Conservation (phyloP, 2,797 vertebrate genomes). For the Sternarchorhynchus goeldii region DNA sequence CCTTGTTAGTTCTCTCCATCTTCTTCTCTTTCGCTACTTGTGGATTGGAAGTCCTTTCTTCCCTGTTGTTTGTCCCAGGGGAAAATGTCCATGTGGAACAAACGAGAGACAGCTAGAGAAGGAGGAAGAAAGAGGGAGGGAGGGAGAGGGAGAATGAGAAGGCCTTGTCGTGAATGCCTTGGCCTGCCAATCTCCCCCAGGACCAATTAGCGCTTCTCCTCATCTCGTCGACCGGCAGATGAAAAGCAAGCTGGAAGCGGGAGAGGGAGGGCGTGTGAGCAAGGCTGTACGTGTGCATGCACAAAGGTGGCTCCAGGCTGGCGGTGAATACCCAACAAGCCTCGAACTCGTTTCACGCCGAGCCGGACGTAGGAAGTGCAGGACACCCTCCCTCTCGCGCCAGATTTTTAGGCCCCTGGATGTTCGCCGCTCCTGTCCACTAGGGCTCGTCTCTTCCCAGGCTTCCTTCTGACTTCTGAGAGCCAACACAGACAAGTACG, state of each 20-base stretch:
- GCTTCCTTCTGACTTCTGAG: constrained; percentile 45
- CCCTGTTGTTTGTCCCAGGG: constrained; percentile 86
- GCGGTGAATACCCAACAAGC: constrained; percentile 82
- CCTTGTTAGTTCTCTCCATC: constrained; percentile 44
- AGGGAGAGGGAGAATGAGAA: constrained; percentile 68
- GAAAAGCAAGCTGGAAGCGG: constrained; percentile 81
- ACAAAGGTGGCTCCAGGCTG: constrained; percentile 61
- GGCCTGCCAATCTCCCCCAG: constrained; percentile 88
- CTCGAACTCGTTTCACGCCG: constrained; percentile 75
- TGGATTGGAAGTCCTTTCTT: constrained; percentile 74
- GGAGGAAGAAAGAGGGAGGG: constrained; percentile 30
- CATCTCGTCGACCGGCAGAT: constrained; percentile 91
- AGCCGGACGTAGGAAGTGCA: constrained; percentile 83
- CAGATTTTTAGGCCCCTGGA: constrained; percentile 79
- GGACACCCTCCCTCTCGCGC: constrained; percentile 80
- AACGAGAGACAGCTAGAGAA: constrained; percentile 68
- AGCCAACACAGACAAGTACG: not conserved
- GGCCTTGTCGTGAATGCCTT: constrained; percentile 81
- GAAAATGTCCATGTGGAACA: constrained; percentile 84
- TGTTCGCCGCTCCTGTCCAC: constrained; percentile 68
- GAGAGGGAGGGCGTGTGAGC: constrained; percentile 58
- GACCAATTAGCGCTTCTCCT: constrained; percentile 93
- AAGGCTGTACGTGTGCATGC: constrained; percentile 45
- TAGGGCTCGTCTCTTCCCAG: constrained; percentile 50
- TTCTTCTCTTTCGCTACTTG: constrained; percentile 70